phyloP scores from a whole-genome alignment of 2,113 vertebrate species.

The Axis porcinus region DNA sequence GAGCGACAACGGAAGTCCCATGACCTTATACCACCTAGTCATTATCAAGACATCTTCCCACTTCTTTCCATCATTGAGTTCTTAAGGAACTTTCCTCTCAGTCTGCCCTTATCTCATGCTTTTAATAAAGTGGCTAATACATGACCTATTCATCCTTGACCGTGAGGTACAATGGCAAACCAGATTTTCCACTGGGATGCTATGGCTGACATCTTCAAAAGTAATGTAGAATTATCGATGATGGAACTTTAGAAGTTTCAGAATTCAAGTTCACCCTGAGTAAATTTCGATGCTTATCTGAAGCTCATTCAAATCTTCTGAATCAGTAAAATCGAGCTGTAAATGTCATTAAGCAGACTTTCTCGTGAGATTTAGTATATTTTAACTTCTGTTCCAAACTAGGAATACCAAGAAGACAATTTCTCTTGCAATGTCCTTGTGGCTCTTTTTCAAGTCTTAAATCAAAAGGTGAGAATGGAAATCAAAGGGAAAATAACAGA shows the following conservation, averaged over 20 bases:
- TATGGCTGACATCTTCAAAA: background rate
- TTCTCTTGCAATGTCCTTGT: background rate
- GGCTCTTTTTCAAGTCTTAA: background rate
- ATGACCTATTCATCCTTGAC: conserved; percentile 4
- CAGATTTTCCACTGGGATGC: background rate
- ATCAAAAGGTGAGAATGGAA: background rate
- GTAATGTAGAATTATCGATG: background rate
- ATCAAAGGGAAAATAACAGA: background rate
- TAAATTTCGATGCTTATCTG: conserved; percentile 47
- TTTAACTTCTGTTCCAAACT: conserved; percentile 14
- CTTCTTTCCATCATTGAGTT: background rate
- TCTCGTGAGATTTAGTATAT: conserved; percentile 37
- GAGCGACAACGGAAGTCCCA: background rate
- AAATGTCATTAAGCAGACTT: conserved; percentile 57
- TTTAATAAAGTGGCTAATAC: conserved; percentile 3
- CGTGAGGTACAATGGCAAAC: background rate
- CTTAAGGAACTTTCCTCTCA: background rate
- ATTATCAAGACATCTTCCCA: background rate
- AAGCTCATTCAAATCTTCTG: conserved; percentile 47
- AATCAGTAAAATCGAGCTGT: conserved; percentile 42
- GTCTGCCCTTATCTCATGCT: background rate
- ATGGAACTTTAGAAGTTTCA: background rate
- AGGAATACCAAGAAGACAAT: conserved; percentile 7
- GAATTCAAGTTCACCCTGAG: conserved; percentile 41
- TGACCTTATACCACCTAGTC: background rate